Evolutionary conservation across 2,888 invertebrate genomes (phyloP).

Genomic region (Ceramica pisi): DNA sequence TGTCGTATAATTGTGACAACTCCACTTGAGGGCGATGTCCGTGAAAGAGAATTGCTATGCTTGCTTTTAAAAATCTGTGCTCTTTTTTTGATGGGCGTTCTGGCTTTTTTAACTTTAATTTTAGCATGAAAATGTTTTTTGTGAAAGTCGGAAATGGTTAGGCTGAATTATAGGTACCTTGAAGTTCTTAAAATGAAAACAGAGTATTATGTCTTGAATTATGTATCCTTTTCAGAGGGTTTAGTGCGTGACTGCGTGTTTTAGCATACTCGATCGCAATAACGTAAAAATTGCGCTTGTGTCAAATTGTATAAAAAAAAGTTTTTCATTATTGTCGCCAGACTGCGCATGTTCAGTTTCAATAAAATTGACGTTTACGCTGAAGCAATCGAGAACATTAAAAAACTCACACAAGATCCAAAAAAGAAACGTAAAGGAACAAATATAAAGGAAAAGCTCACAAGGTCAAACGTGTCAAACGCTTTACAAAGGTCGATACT

Average conservation of each 20-base stretch:
- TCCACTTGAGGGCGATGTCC: constrained; percentile 45
- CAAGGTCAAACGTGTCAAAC: constrained; percentile 21
- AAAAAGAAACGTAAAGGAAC: neutral
- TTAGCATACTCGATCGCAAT: too few relatives aligned
- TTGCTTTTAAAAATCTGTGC: constrained; percentile 40
- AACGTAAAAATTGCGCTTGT: too few relatives aligned
- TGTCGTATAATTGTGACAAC: constrained; percentile 62
- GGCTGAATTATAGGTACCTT: neutral
- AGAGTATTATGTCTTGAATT: neutral
- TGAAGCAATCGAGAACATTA: too few relatives aligned
- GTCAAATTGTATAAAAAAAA: too few relatives aligned
- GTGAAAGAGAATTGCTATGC: constrained; percentile 47
- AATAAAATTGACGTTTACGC: too few relatives aligned
- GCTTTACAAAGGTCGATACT: constrained; percentile 25
- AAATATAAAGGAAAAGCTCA: constrained; percentile 9
- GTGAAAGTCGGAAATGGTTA: neutral
- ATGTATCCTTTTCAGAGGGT: neutral
- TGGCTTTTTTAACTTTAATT: constrained; percentile 14
- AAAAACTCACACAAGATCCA: too few relatives aligned
- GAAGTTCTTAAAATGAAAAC: neutral
- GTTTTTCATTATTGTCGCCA: too few relatives aligned
- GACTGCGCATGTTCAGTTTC: too few relatives aligned
- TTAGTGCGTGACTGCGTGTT: too few relatives aligned
- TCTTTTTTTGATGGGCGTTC: constrained; percentile 34
- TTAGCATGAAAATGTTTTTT: neutral